Evolutionary conservation across 2,113 vertebrate species (phyloP), one percentile per base, ranked within the genome.

Genomic region (Ginglymostoma cirratum): DNA sequence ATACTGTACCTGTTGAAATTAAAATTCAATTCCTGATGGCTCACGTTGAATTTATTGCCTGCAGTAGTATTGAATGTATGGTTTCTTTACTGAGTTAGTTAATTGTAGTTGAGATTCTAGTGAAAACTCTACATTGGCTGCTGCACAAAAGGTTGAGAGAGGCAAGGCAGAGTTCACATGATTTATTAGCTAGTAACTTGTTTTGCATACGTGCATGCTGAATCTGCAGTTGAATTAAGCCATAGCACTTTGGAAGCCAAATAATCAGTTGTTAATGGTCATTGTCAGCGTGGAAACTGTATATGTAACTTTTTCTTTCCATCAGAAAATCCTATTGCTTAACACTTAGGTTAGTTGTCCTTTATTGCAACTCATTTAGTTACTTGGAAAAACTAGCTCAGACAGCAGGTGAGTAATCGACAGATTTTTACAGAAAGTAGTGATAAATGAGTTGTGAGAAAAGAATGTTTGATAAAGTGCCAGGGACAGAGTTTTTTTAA

Each of bases 381-480:
- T n/a, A 38, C 38, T 38, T 83, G 86, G 86, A 89, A 55, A 95
- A 72, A 48, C n/a, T 30, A 95, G 65, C 67, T 94, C 10, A 4
- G 19, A 66, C 21, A 38, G 6, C 65, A 93, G 24, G 45, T 95
- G 69, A 72, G 67, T 72, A 95, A 48, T 95, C 24, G 48, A 0
- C 55, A 72, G 5, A 52, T 2, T 95, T 95, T 42, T 42, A 83
- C 23, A 95, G 42, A 72, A 95, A 95, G 66, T 66, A 38, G n/a
- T 94, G n/a, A 89, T 94, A 94, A 94, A 93, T 87, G 61, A 66
- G 92, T 69, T 10, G 38, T 94, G 61, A 67, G 89, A 65, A 67
- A 93, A 21, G 90, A 67, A 42, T 94, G 61, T 30, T 42, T 24
- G 66, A 34, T 70, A 72, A 70, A 94, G 24, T 27, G 27, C 94